Evolutionary conservation across 2,797 vertebrate genomes (phyloP), one percentile per base, ranked within the genome.

Genomic region (Semotilus atromaculatus): DNA sequence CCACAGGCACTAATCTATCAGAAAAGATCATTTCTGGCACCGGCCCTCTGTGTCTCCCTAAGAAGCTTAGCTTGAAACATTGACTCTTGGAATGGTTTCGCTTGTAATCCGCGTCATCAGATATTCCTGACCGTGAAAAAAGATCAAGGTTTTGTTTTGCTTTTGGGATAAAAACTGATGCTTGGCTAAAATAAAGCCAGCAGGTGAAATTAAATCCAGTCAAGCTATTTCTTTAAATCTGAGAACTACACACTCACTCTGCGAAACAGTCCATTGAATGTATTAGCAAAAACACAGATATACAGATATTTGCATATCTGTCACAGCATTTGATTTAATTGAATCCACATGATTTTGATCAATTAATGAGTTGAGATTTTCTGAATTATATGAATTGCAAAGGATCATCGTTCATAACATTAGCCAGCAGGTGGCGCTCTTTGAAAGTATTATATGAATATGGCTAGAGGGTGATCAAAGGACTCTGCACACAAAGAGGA

Each of bases 21-120:
- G 67, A 40, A 71, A 79, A 82, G 82, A 80, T 74, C 38, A 66
- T 79, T 82, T 85, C 85, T 86, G 82, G 73, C 83, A 85, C 16
- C 9, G 31, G 34, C 48, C 66, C 77, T 74, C 58, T 45, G 58
- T 72, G 74, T 31, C 74, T 75, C 82, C 34, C 80, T 88, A 85
- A 87, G 88, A 87, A 85, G 83, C 83, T 88, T 86, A 85, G 62
- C 64, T 55, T 51, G 71, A 85, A 87, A 80, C 88, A 88, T 86
- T 79, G 82, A 82, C 75, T 81, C 73, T 80, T 86, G 83, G 80
- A 86, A 84, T 85, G 87, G 68, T 80, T 82, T 82, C 13, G 2
- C 87, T 80, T 83, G 79, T 86, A 87, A 88, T 87, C 88, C 77
- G 14, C 43, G 58, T 75, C 71, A 78, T 82, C 80, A 70, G 88